Evolutionary conservation across 2,888 invertebrate genomes (phyloP), one percentile per base, ranked within the genome.

Genomic region (Mylabris sibirica): DNA sequence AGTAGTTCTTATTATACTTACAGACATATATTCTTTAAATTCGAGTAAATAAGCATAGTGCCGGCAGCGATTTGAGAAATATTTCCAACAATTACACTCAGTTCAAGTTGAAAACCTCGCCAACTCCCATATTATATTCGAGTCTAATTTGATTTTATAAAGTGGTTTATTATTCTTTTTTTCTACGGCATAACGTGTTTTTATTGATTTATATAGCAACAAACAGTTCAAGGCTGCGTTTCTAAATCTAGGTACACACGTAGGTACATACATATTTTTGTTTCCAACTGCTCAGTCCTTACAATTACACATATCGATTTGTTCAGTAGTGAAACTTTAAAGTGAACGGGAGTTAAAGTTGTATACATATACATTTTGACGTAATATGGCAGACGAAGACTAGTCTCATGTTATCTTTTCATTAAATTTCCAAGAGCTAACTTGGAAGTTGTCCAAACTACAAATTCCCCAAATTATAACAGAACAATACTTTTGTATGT

Each of bases 371-470:
- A 41, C n/a, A 14, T 2, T 53, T 53, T 53, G 22, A 11, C 2
- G 22, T 22, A 53, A 20, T 22, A 53, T 17, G 14, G 4, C 44
- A 44, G 5, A 44, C 4, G 17, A 44, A 44, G 8, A 44, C 12
- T 53, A 20, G 3, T 9, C 22, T n/a, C 12, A 22, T 53, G 53
- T 53, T 53, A 53, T 22, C 53, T 53, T 53, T 53, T 24, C 22
- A 12, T 53, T 24, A 53, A 22, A 53, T 24, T 53, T 12, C 24
- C 24, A 14, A 53, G 53, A 53, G 20, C 9, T 24, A 22, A 12
- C 53, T 53, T 24, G 53, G 12, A 53, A 53, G 12, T 53, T 22
- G 53, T 53, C 53, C 53, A 53, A 53, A 53, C 24, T 53, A 2
- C 53, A 12, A 22, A 20, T 53, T 53, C 12, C 11, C 11, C 53